Evolutionary conservation across 1,140 invertebrate genomes (phyloP).

Genomic region (Matsumurasca onukii): DNA sequence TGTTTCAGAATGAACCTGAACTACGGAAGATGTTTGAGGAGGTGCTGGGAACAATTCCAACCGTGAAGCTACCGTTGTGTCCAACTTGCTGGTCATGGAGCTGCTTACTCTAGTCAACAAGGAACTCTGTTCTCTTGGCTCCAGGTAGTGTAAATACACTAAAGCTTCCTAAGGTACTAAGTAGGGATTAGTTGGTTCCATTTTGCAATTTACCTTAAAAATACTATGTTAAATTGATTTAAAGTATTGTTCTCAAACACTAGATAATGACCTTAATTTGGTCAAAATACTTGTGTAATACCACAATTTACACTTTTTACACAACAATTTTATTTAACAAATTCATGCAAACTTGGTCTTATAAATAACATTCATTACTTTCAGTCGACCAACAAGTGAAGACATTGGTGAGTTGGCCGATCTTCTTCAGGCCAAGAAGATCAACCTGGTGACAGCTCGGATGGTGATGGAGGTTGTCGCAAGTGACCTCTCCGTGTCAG

Average conservation of each 20-base stretch:
- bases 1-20: slow-evolving; percentile 59
- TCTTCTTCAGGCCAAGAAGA: slow-evolving; percentile 55
- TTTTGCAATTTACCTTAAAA: neutral
- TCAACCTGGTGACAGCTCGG: slow-evolving; percentile 60
- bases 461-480: slow-evolving; percentile 58
- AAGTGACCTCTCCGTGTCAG: slow-evolving; percentile 47
- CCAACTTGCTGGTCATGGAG: slow-evolving; percentile 67
- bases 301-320: neutral
- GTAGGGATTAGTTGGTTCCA: neutral
- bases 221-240: neutral
- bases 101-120: slow-evolving; percentile 64
- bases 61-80: slow-evolving; percentile 57
- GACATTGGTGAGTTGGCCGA: slow-evolving; percentile 62
- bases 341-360: no score
- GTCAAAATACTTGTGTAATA: neutral
- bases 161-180: no score
- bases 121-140: slow-evolving; percentile 55
- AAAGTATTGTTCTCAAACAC: neutral
- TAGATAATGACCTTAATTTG: neutral
- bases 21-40: slow-evolving; percentile 62
- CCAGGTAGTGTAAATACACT: slow-evolving; percentile 56
- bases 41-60: slow-evolving; percentile 52
- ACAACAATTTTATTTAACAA: neutral
- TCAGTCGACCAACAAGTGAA: slow-evolving; percentile 48
- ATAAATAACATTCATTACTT: no score